Base-by-base conservation (phyloP, 2,797 vertebrate genomes). In the Meda fulgida region DNA sequence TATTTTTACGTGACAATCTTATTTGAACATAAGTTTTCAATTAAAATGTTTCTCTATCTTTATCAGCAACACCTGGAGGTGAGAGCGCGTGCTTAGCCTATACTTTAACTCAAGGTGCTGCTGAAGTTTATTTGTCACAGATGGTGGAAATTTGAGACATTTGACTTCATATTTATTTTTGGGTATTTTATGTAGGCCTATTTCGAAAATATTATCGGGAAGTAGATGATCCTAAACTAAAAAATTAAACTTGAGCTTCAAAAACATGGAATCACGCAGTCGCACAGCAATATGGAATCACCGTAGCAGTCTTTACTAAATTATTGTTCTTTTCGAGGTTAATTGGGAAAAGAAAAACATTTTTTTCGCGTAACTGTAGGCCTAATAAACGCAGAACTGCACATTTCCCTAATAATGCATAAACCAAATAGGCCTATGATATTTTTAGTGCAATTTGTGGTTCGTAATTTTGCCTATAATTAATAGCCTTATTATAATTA, bases 61-160 rank as follows among this genome's bases (percentile, higher is more conserved):
- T 90, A 91, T 91, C 90, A 91, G 89, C 91, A 92, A 89, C 91
- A 92, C 91, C 90, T 91, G 91, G 90, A 81, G 63, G 80, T 48
- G 83, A 80, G 85, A 89, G 79, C 71, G 89, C 86, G 83, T 86
- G 83, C 81, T 88, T 86, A 87, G 46, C 14, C 48, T 51, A 31
- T 31, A 51, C 86, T 88, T 91, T 79, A 83, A 87, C 89, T 91
- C 82, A 89, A 91, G 89, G 91, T 90, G 90, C 89, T 89, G 89
- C 83, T 85, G 86, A 89, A 84, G 83, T 89, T 91, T 91, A 92
- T 92, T 89, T 89, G 83, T 90, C 87, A 88, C 91, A 92, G 89
- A 92, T 92, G 91, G 88, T 90, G 70, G 89, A 89, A 89, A 91
- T 91, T 66, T 78, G 89, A 92, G 85, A 91, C 89, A 90, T 90